Conservation (phyloP, 2,888 invertebrate genomes). For the Branchipolynoe longqiensis region DNA sequence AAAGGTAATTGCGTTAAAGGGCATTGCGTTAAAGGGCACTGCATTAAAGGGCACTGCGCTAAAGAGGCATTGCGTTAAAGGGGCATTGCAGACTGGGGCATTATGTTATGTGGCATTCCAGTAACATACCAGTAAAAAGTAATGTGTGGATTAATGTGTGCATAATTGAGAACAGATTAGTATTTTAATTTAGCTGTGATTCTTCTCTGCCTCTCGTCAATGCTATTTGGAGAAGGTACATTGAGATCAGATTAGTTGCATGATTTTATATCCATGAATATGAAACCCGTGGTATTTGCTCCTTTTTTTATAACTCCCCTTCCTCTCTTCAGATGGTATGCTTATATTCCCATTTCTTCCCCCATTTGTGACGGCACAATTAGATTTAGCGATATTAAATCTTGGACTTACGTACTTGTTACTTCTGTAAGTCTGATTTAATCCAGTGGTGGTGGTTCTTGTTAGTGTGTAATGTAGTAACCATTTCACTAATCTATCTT, state of each 20-base stretch:
- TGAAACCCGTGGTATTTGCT: neutral
- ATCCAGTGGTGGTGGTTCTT: too few species aligned
- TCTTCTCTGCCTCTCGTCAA: neutral
- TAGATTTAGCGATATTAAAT: neutral
- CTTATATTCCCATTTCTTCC: neutral
- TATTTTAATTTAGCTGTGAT: neutral
- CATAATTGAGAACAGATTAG: too few species aligned
- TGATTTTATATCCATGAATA: neutral
- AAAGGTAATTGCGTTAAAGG: too few species aligned
- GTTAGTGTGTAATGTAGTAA: neutral
- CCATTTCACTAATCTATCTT: neutral
- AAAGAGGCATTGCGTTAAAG: too few species aligned
- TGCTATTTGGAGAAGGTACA: neutral
- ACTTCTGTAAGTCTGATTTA: too few species aligned
- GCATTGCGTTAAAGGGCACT: too few species aligned
- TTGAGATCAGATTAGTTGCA: neutral
- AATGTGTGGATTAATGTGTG: too few species aligned
- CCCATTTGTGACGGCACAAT: neutral
- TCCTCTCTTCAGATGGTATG: conserved; percentile 17
- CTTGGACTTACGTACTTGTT: neutral
- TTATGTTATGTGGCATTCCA: neutral
- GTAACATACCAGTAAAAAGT: too few species aligned
- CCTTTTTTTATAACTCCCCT: neutral
- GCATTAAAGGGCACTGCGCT: too few species aligned
- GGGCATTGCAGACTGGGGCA: neutral